Base-by-base conservation (phyloP, 2,797 vertebrate species). In the Sitta carolinensis region DNA sequence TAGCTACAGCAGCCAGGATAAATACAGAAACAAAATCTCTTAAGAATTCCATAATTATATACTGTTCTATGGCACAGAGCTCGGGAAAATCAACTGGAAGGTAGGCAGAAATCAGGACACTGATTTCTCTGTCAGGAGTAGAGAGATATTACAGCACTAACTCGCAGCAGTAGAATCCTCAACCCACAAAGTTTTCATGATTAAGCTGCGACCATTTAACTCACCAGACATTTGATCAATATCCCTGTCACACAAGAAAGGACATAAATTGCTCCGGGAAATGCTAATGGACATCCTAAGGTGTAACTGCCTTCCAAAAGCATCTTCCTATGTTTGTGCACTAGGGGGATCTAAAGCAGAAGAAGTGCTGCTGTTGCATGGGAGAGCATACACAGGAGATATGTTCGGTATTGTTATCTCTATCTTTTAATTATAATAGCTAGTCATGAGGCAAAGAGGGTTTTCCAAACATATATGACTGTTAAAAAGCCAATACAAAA, bases 211-310 rank as follows among this genome's bases (percentile, higher is more conserved):
- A 45, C n/a, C 52, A 30, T 89, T 83, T 77, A 82, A 73, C 78
- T 67, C 69, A 52, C 7, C 13, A 67, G 72, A 76, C 64, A 2
- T 69, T 79, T 91, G 90, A 86, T 96, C 16, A 1, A 63, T 88
- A 50, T 61, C 40, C 79, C 62, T 79, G 79, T 87, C 76, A 81
- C 78, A 87, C 55, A 58, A 87, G 63, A 86, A 73, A 76, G 63
- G 84, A 89, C 77, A 84, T 45, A 87, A 52, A 67, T 54, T 63
- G 77, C 67, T 92, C 80, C 83, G 75, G 93, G 64, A 95, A 89
- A 90, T 40, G 57, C 38, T 95, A 93, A 87, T 64, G 32, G 68
- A 26, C 32, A 70, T 54, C 57, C 54, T 34, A 61, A 89, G 64
- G 57, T 69, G 23, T 55, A 57, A 40, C 32, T 80, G 40, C 52